A percentile compares a stretch with the other conserved stretches of the same genome.
Conservation (phyloP, 2,113 vertebrate genomes). For the Mesembrinibis cayennensis region DNA sequence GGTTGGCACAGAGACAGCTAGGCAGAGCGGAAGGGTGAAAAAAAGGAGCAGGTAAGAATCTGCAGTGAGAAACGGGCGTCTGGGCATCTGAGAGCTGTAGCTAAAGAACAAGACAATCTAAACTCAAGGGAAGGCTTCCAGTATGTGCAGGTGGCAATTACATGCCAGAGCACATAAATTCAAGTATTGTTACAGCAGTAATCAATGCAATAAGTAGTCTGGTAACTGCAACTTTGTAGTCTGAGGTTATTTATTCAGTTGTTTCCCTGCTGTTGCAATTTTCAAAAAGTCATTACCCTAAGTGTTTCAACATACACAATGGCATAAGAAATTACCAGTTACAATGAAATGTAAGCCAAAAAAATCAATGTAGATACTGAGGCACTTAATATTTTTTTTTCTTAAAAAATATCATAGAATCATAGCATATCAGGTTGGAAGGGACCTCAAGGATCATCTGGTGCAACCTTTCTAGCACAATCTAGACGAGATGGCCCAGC, state of each 20-base stretch:
- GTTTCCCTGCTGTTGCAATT: neutral
- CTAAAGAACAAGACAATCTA: too few relatives aligned
- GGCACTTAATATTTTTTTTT: neutral
- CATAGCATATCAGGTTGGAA: too few relatives aligned
- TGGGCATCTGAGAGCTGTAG: neutral
- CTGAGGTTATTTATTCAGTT: neutral
- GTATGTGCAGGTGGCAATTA: neutral
- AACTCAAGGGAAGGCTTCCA: neutral
- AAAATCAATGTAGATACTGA: neutral
- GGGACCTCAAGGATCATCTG: too few relatives aligned
- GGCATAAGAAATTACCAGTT: neutral
- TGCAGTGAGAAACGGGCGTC: fast-evolving
- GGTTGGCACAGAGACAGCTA: fast-evolving
- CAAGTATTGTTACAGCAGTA: neutral
- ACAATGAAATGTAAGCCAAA: neutral
- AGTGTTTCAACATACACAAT: neutral
- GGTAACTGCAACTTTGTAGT: neutral
- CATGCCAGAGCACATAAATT: neutral
- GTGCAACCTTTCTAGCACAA: too few relatives aligned
- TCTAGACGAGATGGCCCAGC: too few relatives aligned
- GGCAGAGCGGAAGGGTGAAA: neutral
- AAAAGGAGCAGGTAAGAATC: neutral
- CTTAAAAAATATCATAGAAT: too few relatives aligned
- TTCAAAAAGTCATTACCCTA: neutral
- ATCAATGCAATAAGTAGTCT: neutral